Percentiles rank a stretch among this genome's conserved stretches.
These are phyloP conservation scores for Hypanus sabinus DNA, from an alignment of 2,113 vertebrate species.

Conservation along the genomic window DNA sequence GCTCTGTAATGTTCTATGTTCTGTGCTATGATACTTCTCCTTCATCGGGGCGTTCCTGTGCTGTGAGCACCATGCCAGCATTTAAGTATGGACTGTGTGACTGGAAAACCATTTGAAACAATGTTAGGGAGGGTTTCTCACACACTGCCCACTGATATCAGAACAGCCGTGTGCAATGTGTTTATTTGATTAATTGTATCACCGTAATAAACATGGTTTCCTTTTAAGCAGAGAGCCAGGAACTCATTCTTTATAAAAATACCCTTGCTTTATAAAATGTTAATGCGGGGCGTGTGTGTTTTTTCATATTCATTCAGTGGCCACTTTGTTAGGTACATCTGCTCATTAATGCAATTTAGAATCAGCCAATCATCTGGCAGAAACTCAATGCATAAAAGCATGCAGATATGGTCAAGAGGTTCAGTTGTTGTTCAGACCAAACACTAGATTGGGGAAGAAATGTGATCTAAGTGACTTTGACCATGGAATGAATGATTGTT, in stretches of 20 bases:
- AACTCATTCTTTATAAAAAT: slow-evolving; percentile 1
- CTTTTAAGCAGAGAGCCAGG: background rate
- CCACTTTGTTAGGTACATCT: too few species aligned
- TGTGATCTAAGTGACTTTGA: too few species aligned
- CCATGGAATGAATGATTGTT: too few species aligned
- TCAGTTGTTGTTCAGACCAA: too few species aligned
- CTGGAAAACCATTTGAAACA: background rate
- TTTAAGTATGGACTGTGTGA: background rate
- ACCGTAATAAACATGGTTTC: background rate
- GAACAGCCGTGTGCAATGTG: background rate
- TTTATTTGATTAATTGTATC: slow-evolving; percentile 24
- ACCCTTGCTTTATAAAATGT: background rate
- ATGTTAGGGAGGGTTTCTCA: background rate
- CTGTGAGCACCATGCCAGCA: too few species aligned
- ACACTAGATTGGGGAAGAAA: too few species aligned
- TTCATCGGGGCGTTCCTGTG: background rate
- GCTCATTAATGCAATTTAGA: too few species aligned
- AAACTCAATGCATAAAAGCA: too few species aligned
- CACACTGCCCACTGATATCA: background rate
- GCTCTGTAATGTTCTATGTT: too few species aligned
- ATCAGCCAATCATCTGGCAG: too few species aligned
- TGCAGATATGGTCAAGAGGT: too few species aligned
- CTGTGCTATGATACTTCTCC: background rate
- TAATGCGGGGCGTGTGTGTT: background rate
- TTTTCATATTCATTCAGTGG: background rate